Evolutionary conservation across 2,113 vertebrate genomes (phyloP), one percentile per base, ranked within the genome.

Genomic region (Eublepharis macularius): DNA sequence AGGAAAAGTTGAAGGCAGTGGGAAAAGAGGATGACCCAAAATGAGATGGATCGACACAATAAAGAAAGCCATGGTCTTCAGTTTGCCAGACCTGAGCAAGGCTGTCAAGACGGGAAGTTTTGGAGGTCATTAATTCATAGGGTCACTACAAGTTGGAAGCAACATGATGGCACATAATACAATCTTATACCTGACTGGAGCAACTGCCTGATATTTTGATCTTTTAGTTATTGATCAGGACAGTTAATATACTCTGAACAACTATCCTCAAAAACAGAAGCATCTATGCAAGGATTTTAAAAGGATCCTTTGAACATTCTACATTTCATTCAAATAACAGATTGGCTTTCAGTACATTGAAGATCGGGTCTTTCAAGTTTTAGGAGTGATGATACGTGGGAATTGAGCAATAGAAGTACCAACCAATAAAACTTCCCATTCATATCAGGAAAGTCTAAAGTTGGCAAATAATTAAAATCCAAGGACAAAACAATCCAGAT

Each of bases 161-260:
- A n/a, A n/a, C n/a, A n/a, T n/a, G n/a, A n/a, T n/a, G n/a, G n/a
- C n/a, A n/a, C n/a, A n/a, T n/a, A n/a, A n/a, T n/a, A 54, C 19
- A 77, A 80, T 87, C 65, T 90, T 91, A 89, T 87, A 80, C 70
- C 74, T 78, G 54, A 84, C 81, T 90, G 90, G 41, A 68, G 89
- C 72, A 73, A 69, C 89, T 81, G 8, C 49, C 32, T n/a, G 75
- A n/a, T n/a, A n/a, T 13, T 84, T 83, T 78, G 51, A n/a, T 74
- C 84, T 85, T 84, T 43, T 57, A 89, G 70, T 41, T 73, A 57
- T 2, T 77, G 68, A 60, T 41, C 45, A 85, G 88, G 60, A 39
- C 84, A 90, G 51, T 21, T 92, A 80, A 85, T 77, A 65, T 0
- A 65, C 34, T 57, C 79, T 85, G 81, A 82, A 63, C 36, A 93